These are phyloP conservation scores for Sebastes oblongus DNA, from an alignment of 2,797 vertebrate genomes.

Conservation along the genomic window DNA sequence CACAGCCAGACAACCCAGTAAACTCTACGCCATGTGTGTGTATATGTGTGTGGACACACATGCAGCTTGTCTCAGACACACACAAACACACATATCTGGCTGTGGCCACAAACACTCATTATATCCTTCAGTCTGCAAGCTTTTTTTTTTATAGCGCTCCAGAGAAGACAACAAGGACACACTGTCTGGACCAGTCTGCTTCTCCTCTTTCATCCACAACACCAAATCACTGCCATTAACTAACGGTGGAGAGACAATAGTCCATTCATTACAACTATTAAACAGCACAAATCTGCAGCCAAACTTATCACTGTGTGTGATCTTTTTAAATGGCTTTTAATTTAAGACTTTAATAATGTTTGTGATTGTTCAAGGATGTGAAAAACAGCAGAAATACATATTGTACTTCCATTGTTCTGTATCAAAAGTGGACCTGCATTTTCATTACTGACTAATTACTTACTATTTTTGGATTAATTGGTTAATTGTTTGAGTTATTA, in stretches of 20 bases:
- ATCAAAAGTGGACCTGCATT: neutral
- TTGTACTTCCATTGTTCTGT: neutral
- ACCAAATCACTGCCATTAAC: conserved; percentile 30
- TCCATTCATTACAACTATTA: conserved; percentile 30
- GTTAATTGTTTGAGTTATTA: neutral
- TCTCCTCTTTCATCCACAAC: conserved; percentile 38
- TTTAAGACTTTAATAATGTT: neutral
- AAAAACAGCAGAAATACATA: neutral
- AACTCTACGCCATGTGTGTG: conserved; percentile 9
- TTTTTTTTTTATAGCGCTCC: conserved; percentile 32
- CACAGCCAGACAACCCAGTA: conserved; percentile 47
- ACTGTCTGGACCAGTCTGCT: conserved; percentile 51
- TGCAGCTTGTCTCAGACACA: neutral
- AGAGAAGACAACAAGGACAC: conserved; percentile 49
- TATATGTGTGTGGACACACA: neutral
- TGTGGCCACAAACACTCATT: conserved; percentile 62
- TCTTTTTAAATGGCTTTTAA: neutral
- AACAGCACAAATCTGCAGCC: neutral
- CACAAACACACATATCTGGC: conserved; percentile 32
- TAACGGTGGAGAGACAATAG: conserved; percentile 18
- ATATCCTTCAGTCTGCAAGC: conserved; percentile 47
- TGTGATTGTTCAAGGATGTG: neutral
- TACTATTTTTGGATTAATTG: neutral
- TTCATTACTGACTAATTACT: neutral
- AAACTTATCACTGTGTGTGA: neutral